phyloP scores from a whole-genome alignment of 2,797 vertebrate genomes.

The Scyliorhinus canicula region DNA sequence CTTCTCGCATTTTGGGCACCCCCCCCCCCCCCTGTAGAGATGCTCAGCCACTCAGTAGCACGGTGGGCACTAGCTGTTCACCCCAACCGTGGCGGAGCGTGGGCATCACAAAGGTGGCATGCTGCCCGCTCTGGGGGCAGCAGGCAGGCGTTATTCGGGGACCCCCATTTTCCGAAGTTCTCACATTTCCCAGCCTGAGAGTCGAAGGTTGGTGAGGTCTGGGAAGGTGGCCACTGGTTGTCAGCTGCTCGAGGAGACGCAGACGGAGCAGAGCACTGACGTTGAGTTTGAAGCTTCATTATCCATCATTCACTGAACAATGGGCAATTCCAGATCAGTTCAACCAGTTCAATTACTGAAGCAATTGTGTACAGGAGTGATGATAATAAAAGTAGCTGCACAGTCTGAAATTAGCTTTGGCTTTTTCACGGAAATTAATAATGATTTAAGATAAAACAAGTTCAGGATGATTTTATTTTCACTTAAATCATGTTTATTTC shows the following conservation, averaged over 20 bases:
- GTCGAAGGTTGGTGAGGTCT: background rate
- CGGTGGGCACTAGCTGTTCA: background rate
- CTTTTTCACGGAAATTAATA: background rate
- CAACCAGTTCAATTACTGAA: background rate
- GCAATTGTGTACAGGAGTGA: background rate
- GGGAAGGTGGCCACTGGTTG: background rate
- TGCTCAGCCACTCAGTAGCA: no score
- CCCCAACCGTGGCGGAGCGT: background rate
- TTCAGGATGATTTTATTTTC: background rate
- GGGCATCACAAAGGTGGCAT: background rate
- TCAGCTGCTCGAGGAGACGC: background rate
- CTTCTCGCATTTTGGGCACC: background rate
- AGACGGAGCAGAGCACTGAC: background rate
- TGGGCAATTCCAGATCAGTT: background rate
- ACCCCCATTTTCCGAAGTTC: background rate
- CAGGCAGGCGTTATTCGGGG: background rate
- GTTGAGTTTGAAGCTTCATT: background rate
- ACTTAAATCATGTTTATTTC: background rate
- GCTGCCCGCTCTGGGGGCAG: background rate
- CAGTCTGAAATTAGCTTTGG: background rate
- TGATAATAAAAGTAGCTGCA: background rate
- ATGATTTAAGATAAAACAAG: background rate
- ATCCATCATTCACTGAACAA: background rate
- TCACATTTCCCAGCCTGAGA: background rate
- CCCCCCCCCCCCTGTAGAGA: background rate